A percentile compares a stretch with the other conserved stretches of the same genome.
Evolutionary conservation across 1,140 invertebrate genomes (phyloP).

Genomic region (Caenorhabditis latens): DNA sequence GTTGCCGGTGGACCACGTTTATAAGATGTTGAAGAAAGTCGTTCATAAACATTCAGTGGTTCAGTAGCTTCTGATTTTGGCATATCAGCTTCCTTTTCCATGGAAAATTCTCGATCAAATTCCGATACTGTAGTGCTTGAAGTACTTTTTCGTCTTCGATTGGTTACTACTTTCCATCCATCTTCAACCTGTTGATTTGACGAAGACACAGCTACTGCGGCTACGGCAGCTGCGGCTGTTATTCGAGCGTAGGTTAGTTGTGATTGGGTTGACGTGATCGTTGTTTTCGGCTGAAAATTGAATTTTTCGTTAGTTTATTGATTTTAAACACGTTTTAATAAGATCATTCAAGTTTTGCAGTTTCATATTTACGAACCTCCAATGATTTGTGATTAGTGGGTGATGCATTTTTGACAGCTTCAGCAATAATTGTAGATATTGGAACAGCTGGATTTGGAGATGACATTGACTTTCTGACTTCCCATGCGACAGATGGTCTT

Average conservation of each 20-base stretch:
- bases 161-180: constrained; percentile 56
- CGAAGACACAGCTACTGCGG: not conserved
- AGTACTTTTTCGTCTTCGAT: constrained; percentile 37
- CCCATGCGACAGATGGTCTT: constrained; percentile 57
- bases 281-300: not conserved
- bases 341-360: no score
- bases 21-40: constrained; percentile 11
- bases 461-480: constrained; percentile 59
- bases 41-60: constrained; percentile 38
- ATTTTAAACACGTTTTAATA: not conserved
- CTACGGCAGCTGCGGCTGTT: constrained; percentile 14
- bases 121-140: constrained; percentile 41
- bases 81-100: constrained; percentile 2
- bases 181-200: constrained; percentile 27
- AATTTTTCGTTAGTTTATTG: not conserved
- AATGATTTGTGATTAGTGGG: not conserved
- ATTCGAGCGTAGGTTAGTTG: constrained; percentile 31
- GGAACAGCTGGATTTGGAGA: constrained; percentile 45
- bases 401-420: constrained; percentile 14
- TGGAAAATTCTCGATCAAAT: constrained; percentile 9
- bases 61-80: not conserved
- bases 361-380: not conserved
- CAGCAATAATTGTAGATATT: constrained; percentile 35
- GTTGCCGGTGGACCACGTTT: constrained; percentile 7
- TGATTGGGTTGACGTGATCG: not conserved